Evolutionary conservation across 1,140 invertebrate genomes (phyloP), one percentile per base, ranked within the genome.

Genomic region (Xylocopa sonorina): DNA sequence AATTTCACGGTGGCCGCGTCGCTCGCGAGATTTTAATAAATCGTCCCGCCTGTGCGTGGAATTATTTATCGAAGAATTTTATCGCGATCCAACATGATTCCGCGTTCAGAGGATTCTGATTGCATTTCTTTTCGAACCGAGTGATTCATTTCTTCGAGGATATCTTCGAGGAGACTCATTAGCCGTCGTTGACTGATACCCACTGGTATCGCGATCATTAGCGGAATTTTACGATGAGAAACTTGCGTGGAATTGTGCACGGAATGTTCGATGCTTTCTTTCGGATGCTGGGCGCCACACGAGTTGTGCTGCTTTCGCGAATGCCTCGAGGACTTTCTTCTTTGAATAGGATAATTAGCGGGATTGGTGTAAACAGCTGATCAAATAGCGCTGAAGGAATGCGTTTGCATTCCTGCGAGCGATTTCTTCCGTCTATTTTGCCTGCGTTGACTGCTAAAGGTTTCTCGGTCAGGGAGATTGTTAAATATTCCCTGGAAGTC

Each of bases 401-500:
- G 48, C 43, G 46, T n/a, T 18, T 50, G 50, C 50, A 67, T 53
- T 62, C 38, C 43, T 3, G 7, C 18, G 12, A 3, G 41, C 10
- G 48, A 41, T 72, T 78, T 82, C 60, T 67, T 82, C 29, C 32
- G 24, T 38, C 53, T 72, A 50, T 64, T 82, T 60, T 60, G 29
- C 9, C 9, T 38, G 3, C 9, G 3, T 38, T 38, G 3, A 38
- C 38, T 34, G 14, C 5, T 5, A 10, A 34, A 32, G 41, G 18
- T 51, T 48, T 4, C 21, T n/a, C 21, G 29, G 27, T 9, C 0
- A 12, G 14, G 21, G 21, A 34, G 16, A 34, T 58, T 57, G 18
- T 14, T 32, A 1, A 58, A 58, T n/a, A 34, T 7, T 1, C 9
- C 38, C 21, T 60, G 32, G n/a, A 34, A n/a, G 18, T 58, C n/a